Conservation (phyloP, 1,140 invertebrate species). For the Temnothorax curvispinosus region DNA sequence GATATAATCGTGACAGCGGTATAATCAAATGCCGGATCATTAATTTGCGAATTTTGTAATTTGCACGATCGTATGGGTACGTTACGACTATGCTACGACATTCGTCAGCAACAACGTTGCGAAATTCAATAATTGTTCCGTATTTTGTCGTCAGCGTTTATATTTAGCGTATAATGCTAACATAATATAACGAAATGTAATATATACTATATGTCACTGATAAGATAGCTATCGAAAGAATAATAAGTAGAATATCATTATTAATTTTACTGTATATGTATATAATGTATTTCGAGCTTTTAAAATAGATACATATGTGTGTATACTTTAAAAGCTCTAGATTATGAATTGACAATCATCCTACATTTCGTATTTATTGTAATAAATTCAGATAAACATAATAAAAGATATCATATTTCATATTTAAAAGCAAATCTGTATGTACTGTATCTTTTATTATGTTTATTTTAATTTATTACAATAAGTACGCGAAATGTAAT, state of each 20-base stretch:
- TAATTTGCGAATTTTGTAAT: constrained; percentile 60
- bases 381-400: too few relatives aligned
- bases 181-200: neutral
- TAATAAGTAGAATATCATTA: neutral
- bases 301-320: neutral
- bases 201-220: neutral
- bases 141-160: constrained; percentile 25
- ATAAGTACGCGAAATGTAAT: neutral
- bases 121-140: constrained; percentile 29
- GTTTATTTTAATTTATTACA: constrained; percentile 1
- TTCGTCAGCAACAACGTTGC: constrained; percentile 10
- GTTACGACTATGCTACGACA: neutral
- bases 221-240: neutral
- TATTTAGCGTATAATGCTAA: constrained; percentile 11
- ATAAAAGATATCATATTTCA: too few relatives aligned
- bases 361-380: too few relatives aligned
- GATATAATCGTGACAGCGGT: constrained; percentile 51
- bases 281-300: too few relatives aligned
- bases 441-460: neutral
- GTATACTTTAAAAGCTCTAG: too few relatives aligned
- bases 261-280: neutral
- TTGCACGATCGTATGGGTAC: constrained; percentile 5
- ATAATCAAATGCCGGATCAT: constrained; percentile 53
- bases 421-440: too few relatives aligned
- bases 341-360: too few relatives aligned